phyloP scores from a whole-genome alignment of 2,797 vertebrate species.

The Anableps anableps region DNA sequence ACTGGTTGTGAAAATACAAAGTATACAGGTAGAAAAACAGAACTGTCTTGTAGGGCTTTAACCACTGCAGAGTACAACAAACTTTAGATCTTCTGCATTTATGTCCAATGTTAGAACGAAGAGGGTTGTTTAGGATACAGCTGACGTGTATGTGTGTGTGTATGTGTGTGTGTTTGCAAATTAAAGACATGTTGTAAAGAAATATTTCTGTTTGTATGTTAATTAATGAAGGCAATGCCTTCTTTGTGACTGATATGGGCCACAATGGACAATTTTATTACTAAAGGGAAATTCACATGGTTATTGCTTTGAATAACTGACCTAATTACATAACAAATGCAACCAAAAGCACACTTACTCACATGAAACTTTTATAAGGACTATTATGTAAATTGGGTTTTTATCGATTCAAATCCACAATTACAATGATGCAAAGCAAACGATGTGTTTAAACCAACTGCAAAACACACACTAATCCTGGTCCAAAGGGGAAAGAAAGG shows the following conservation, averaged over 20 bases:
- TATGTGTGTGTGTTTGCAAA: conserved; percentile 37
- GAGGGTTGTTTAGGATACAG: neutral
- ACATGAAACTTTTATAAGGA: conserved; percentile 37
- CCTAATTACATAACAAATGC: conserved; percentile 60
- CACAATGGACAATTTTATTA: conserved; percentile 68
- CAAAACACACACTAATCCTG: neutral
- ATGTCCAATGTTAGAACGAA: neutral
- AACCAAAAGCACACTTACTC: conserved; percentile 4
- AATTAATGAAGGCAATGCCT: conserved; percentile 63
- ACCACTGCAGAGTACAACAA: neutral
- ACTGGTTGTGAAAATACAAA: conserved; percentile 9
- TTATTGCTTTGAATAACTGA: conserved; percentile 67
- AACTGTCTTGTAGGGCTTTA: neutral
- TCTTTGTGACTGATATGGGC: conserved; percentile 75
- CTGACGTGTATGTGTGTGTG: neutral
- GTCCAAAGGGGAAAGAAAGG: neutral
- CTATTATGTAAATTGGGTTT: conserved; percentile 37
- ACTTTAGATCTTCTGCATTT: neutral
- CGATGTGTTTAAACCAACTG: neutral
- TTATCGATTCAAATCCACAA: conserved; percentile 39
- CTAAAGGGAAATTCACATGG: conserved; percentile 56
- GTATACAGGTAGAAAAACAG: neutral
- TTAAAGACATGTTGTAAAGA: conserved; percentile 31
- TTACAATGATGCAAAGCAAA: conserved; percentile 23
- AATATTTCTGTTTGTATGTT: conserved; percentile 52